These are phyloP conservation scores for Creontiades dilutus DNA, from an alignment of 2,888 invertebrate species.

Conservation along the genomic window DNA sequence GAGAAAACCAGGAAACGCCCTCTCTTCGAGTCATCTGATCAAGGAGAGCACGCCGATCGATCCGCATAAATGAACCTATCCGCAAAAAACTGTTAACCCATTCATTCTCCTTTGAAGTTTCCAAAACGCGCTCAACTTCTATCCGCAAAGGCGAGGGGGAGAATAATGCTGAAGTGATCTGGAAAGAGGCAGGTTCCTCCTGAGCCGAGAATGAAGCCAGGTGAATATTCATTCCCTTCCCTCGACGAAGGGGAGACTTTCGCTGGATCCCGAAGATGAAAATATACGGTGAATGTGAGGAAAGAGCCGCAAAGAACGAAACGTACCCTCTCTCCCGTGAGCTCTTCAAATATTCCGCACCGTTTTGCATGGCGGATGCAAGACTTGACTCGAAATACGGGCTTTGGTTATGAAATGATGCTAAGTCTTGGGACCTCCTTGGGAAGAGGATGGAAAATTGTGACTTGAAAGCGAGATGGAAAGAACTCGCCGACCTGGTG, in stretches of 20 bases:
- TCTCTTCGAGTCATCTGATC: neutral
- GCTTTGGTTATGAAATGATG: constrained; percentile 42
- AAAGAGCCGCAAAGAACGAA: constrained; percentile 16
- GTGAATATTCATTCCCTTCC: constrained; percentile 34
- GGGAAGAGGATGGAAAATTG: constrained; percentile 5
- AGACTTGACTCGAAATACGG: constrained; percentile 19
- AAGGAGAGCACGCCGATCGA: neutral
- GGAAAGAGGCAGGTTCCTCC: neutral
- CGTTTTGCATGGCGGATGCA: constrained; percentile 1
- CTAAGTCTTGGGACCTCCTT: constrained; percentile 5
- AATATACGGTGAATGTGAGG: constrained; percentile 6
- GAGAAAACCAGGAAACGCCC: neutral
- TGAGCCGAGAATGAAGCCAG: constrained; percentile 17
- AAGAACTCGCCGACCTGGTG: neutral
- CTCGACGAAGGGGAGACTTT: neutral
- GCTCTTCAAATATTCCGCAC: constrained; percentile 19
- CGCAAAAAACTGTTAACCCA: constrained; percentile 18
- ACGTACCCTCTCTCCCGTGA: neutral
- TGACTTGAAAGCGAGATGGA: constrained; percentile 21
- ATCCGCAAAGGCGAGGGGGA: neutral
- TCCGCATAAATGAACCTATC: constrained; percentile 30
- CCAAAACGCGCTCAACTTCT: neutral
- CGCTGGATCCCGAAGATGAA: constrained; percentile 16
- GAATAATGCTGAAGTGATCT: constrained; percentile 32
- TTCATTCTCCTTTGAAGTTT: constrained; percentile 17